Evolutionary conservation across 1,140 invertebrate genomes (phyloP), one percentile per base, ranked within the genome.

Genomic region (Cydia splendana): DNA sequence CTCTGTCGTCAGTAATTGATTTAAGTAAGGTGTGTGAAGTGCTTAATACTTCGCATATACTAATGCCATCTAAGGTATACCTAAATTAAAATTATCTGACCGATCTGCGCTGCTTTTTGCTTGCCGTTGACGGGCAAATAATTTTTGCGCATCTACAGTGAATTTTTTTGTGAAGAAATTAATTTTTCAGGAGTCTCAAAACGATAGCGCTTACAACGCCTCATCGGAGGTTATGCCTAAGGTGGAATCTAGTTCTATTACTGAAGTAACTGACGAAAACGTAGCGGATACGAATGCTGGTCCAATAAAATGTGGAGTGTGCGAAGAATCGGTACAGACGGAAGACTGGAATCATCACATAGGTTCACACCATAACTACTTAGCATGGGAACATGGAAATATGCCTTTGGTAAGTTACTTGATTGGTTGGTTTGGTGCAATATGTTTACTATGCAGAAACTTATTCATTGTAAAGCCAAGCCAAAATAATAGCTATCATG

Each of bases 351-450:
- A 77, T 0, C 77, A 81, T 4, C 87, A 89, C 78, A 86, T 86
- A 67, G 57, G 69, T 2, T 80, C 79, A 67, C 76, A 81, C 75
- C 89, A 91, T 53, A 81, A 87, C 69, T 90, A 91, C 78, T 73
- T 88, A 6, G 85, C 88, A 48, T 91, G 86, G 88, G 84, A 82
- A 75, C 78, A 84, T 9, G 85, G 82, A 38, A 80, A 84, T 6
- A 53, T 15, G 1, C 76, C 77, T 48, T 77, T 89, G 57, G 83
- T 85, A 85, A 78, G 80, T 75, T 13, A 57, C 7, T 57, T 57
- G n/a, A 4, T 42, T 10, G 38, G 38, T 42, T 42, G 38, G 38
- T 42, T 42, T 34, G 5, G 38, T 42, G 7, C 38, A 10, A 2
- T 10, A 42, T 42, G 38, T 42, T 42, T 42, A 42, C 38, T 42